These are phyloP conservation scores for Todiramphus saurophagus DNA, from an alignment of 2,113 vertebrate genomes.

Conservation along the genomic window DNA sequence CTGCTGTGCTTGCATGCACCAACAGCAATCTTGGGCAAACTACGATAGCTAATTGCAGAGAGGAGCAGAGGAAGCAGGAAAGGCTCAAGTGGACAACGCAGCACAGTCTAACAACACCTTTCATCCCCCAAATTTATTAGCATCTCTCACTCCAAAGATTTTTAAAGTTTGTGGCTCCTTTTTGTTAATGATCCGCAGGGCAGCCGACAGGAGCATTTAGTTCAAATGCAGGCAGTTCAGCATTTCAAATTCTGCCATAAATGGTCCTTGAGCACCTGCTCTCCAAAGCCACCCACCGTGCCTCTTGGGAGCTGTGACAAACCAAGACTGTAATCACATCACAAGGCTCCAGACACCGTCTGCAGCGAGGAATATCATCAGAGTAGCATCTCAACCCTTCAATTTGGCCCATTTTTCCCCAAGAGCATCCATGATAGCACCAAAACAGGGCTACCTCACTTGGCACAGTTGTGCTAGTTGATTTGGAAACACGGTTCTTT, in stretches of 20 bases:
- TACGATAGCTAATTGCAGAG: neutral
- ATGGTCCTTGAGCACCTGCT: neutral
- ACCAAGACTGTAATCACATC: neutral
- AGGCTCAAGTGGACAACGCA: neutral
- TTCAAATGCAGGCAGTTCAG: neutral
- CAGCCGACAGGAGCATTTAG: neutral
- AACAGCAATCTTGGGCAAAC: neutral
- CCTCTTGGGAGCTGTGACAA: neutral
- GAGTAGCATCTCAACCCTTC: neutral
- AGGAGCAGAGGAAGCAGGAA: neutral
- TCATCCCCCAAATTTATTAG: neutral
- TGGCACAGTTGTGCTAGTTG: accelerated
- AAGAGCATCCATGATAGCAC: neutral
- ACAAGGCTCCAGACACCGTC: neutral
- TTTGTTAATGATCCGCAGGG: neutral
- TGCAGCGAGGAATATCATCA: neutral
- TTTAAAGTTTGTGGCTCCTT: neutral
- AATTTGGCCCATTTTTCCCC: neutral
- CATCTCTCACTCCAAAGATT: neutral
- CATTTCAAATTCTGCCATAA: neutral
- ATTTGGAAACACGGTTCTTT: neutral
- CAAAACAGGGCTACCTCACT: neutral
- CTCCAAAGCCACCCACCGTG: neutral
- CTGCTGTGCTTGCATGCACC: neutral
- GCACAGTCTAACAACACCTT: neutral